Conservation (phyloP, 2,797 vertebrate species). For the Mico argentatus region DNA sequence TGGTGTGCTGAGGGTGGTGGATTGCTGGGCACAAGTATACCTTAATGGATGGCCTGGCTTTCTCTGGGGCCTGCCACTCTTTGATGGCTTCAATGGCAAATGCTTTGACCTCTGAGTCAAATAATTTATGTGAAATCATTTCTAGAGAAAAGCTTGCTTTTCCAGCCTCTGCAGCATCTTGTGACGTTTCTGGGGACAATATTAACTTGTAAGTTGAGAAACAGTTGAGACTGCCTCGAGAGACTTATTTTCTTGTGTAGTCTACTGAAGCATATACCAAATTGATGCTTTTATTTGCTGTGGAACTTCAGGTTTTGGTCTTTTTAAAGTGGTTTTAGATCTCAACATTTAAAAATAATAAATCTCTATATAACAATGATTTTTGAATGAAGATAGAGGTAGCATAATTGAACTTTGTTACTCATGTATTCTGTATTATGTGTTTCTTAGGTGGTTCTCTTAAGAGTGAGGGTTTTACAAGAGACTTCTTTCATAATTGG, state of each 20-base stretch:
- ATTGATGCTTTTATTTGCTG: not conserved
- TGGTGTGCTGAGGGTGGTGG: not conserved
- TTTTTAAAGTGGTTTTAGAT: not conserved
- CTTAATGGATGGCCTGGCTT: conserved; percentile 55
- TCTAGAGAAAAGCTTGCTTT: conserved; percentile 11
- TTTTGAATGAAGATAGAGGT: not conserved
- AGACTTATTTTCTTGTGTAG: not conserved
- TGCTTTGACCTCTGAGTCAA: conserved; percentile 19
- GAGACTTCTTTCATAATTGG: not conserved
- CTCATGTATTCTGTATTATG: not conserved
- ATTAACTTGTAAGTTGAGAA: not conserved
- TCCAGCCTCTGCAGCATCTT: not conserved
- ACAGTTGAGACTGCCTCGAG: not conserved
- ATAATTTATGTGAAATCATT: conserved; percentile 54
- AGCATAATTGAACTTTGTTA: not conserved
- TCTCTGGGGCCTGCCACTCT: not conserved
- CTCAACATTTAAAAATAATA: not conserved
- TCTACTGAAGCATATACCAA: not conserved
- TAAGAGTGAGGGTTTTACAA: not conserved
- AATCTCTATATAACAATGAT: not conserved
- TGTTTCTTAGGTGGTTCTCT: not conserved
- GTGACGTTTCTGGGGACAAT: not conserved
- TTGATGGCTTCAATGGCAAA: conserved; percentile 52
- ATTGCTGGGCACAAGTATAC: conserved; percentile 25
- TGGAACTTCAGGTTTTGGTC: not conserved